Base-by-base conservation (phyloP, 2,113 vertebrate genomes). In the Eulemur rufifrons region DNA sequence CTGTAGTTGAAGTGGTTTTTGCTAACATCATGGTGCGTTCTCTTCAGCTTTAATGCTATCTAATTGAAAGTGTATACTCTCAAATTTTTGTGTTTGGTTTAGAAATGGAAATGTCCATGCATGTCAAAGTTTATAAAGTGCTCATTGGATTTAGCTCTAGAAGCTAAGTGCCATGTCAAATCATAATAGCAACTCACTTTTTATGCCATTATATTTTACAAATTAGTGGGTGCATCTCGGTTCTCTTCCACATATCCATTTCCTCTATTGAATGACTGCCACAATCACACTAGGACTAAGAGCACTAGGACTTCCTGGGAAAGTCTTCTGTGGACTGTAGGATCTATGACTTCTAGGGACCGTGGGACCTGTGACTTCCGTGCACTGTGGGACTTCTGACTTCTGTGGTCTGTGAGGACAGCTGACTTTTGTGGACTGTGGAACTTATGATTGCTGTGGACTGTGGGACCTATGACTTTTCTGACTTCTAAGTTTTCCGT, bases 1-100 rank as follows among this genome's bases (percentile, higher is more conserved):
- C 69, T 89, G 91, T 45, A 42, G 92, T 59, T 54, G 83, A 76
- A 69, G 87, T 76, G 21, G 84, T 68, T 88, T 73, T 78, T 87
- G 90, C 95, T 74, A 52, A 73, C 82, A 80, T 88, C 73, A 12
- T 37, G 83, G 25, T 39, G 52, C 1, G 1, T 86, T 63, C 89
- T 95, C 47, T 52, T 34, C 20, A 81, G 95, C 86, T 59, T 61
- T 68, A 80, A 71, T 84, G 82, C 86, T 42, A 1, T 52, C 42
- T 29, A 39, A 81, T 27, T 32, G 77, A 90, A 71, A 59, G 73
- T 32, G 56, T 29, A 29, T 69, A 10, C 69, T 50, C 29, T 56
- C 56, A 71, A 4, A 52, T 63, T 85, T 88, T 66, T 86, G 86
- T 80, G 64, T 91, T 39, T 90, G 61, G 64, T 78, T 73, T 52